phyloP scores from a whole-genome alignment of 1,140 invertebrate genomes.

The Lasioglossum albipes region DNA sequence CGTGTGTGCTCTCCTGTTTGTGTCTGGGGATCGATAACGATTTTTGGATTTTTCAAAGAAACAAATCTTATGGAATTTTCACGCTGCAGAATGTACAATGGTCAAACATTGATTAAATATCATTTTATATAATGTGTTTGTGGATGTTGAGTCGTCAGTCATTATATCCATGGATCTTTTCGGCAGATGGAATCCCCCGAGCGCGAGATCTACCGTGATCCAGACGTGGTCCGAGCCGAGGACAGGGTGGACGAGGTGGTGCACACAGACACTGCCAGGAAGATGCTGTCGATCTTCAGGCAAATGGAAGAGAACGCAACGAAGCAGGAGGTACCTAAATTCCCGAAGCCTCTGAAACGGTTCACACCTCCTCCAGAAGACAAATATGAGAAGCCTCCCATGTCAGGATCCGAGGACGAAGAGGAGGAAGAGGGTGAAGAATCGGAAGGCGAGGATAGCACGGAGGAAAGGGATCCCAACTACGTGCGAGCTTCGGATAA shows the following conservation, averaged over 20 bases:
- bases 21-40: too few species aligned
- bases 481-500: conserved; percentile 82
- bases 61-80: too few species aligned
- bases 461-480: conserved; percentile 83
- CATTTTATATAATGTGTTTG: too few species aligned
- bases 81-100: too few species aligned
- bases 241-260: conserved; percentile 80
- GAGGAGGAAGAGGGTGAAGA: conserved; percentile 84
- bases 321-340: conserved; percentile 82
- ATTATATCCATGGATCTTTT: neutral
- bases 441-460: conserved; percentile 80
- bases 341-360: conserved; percentile 90
- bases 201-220: conserved; percentile 88
- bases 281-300: conserved; percentile 92
- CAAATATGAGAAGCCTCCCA: conserved; percentile 80
- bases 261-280: conserved; percentile 87
- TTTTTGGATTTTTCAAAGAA: too few species aligned
- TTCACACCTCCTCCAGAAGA: conserved; percentile 93
- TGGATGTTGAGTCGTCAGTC: too few species aligned
- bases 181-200: conserved; percentile 85
- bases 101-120: too few species aligned
- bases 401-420: conserved; percentile 81
- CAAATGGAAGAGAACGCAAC: conserved; percentile 89
- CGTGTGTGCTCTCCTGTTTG: too few species aligned
- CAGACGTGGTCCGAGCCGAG: conserved; percentile 85